Base-by-base conservation (phyloP, 2,888 invertebrate species). In the Slavum lentiscoides region DNA sequence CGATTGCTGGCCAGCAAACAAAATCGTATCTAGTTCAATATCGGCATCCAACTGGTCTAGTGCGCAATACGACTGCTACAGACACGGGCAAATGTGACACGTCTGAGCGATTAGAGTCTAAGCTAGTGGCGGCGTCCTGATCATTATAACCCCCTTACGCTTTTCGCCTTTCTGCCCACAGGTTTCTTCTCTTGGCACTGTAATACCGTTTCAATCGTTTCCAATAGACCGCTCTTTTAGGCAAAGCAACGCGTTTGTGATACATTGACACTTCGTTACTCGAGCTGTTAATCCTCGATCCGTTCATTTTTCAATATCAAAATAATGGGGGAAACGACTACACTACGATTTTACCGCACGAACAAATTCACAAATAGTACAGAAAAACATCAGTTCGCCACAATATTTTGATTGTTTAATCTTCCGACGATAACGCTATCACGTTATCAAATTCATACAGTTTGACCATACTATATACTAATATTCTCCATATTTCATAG, bases 1-100 rank as follows among this genome's bases (percentile, higher is more conserved):
- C 72, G 72, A 8, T 72, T 72, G 11, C 64, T 39, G 0, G 55
- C 70, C 19, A 80, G 58, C 19, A 80, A 58, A 66, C 64, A 62
- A 15, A 21, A n/a, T 43, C 80, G 23, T 72, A 80, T 72, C 8
- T 72, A 64, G 7, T 11, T 13, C 2, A 80, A 15, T 4, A 80
- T 23, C 4, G 80, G 80, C 17, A 4, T 19, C 70, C 39, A 39
- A 39, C 7, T 9, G 2, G 7, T 5, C 8, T 19, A 58, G 43
- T 37, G 0, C 9, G 21, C 6, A 17, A 13, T 17, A 5, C 19
- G 49, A 64, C 19, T 39, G 19, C 62, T 1, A 21, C 11, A 61
- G 39, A 53, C 30, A 30, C 0, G 1, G 7, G 58, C n/a, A 72
- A 58, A 39, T 55, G 70, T 15, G 30, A 30, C n/a, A 30, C 23